Evolutionary conservation across 2,113 vertebrate species (phyloP).

Genomic region (Callocephalon fimbriatum): DNA sequence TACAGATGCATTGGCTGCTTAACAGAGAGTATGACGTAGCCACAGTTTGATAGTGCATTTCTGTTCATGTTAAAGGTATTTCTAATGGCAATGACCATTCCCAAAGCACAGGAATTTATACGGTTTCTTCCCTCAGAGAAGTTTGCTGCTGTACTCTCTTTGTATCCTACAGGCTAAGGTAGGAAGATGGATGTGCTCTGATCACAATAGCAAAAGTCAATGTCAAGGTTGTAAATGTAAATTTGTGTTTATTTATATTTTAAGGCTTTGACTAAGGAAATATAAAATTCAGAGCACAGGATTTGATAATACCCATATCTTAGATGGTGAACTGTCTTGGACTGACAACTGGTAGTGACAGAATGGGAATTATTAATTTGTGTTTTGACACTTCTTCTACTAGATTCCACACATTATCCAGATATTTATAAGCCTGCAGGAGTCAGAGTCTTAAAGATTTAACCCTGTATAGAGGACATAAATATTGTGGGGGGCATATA

Average conservation of each 20-base stretch:
- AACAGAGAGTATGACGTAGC: fast-evolving
- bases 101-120: neutral
- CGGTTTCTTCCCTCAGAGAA: neutral
- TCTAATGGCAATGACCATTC: neutral
- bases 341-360: neutral
- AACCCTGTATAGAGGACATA: neutral
- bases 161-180: neutral
- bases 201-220: neutral
- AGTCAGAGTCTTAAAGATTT: neutral
- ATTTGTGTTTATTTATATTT: neutral
- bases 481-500: neutral
- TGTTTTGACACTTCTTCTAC: neutral
- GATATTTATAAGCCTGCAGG: neutral
- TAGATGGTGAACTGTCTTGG: neutral
- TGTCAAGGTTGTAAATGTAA: neutral
- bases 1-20: neutral
- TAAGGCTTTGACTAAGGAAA: neutral
- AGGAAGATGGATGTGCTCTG: neutral
- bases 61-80: neutral
- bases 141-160: neutral
- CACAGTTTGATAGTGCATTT: neutral
- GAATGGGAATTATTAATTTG: neutral
- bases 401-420: neutral
- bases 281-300: neutral
- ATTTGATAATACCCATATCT: neutral